phyloP scores from a whole-genome alignment of 2,888 invertebrate genomes.

The Rhogogaster chlorosoma region DNA sequence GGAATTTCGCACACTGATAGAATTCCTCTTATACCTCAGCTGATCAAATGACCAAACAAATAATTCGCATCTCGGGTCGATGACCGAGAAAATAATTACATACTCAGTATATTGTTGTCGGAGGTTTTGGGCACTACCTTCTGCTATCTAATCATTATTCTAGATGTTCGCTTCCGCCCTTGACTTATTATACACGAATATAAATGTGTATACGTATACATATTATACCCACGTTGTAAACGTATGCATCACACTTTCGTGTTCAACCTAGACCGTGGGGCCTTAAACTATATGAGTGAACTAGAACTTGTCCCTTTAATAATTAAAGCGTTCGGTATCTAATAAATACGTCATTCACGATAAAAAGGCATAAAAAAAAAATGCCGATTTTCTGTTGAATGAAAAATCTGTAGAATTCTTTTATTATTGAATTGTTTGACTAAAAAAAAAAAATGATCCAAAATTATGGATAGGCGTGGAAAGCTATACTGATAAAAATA shows the following conservation, averaged over 20 bases:
- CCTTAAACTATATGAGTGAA: background rate
- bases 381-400: background rate
- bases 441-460: background rate
- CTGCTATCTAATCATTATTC: slow-evolving; percentile 44
- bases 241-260: slow-evolving; percentile 1
- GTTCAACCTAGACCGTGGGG: background rate
- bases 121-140: slow-evolving; percentile 27
- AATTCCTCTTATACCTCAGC: background rate
- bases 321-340: background rate
- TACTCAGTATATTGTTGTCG: slow-evolving; percentile 29
- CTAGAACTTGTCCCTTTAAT: background rate
- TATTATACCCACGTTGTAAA: background rate
- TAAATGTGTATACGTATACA: background rate
- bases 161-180: slow-evolving; percentile 45
- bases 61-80: background rate
- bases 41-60: background rate
- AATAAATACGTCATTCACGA: background rate
- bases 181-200: slow-evolving; percentile 23
- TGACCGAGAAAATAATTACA: background rate
- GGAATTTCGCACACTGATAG: background rate
- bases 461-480: background rate
- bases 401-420: too few relatives aligned
- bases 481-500: background rate
- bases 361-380: background rate
- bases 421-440: too few relatives aligned